Percentiles rank a stretch among this genome's conserved stretches.
Evolutionary conservation across 2,797 vertebrate species (phyloP).

Genomic region (Rhabdophis nuchalis): DNA sequence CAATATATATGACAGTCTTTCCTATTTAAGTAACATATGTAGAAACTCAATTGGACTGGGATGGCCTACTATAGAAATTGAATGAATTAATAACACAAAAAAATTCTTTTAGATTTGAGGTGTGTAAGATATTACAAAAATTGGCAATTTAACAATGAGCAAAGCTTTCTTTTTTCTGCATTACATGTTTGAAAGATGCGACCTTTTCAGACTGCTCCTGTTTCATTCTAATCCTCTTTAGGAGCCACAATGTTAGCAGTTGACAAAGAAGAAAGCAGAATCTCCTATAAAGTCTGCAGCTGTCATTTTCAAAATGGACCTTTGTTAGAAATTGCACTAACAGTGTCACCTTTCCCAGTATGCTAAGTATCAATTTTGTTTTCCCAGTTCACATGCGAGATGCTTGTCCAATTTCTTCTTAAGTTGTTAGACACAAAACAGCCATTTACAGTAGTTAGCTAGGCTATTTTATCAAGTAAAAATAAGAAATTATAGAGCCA

Average conservation of each 20-base stretch:
- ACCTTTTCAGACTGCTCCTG: conserved; percentile 32
- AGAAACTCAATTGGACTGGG: not conserved
- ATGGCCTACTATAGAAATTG: not conserved
- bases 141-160: not conserved
- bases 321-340: conserved; percentile 34
- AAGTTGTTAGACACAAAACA: conserved; percentile 53
- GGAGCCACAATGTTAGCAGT: conserved; percentile 2
- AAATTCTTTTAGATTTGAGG: conserved; percentile 46
- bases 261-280: conserved; percentile 10
- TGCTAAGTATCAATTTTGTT: conserved; percentile 37
- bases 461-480: conserved; percentile 36
- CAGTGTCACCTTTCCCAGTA: conserved; percentile 47
- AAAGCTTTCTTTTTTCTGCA: conserved; percentile 9
- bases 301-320: conserved; percentile 43
- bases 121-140: conserved; percentile 23
- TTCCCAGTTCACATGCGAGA: conserved; percentile 40
- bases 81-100: conserved; percentile 28
- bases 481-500: conserved; percentile 47
- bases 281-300: conserved; percentile 52
- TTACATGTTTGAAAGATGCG: conserved; percentile 37
- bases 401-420: conserved; percentile 56
- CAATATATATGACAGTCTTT: conserved; percentile 27
- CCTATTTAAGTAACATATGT: conserved; percentile 27
- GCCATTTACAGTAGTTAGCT: conserved; percentile 46
- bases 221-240: conserved; percentile 33